Evolutionary conservation across 1,140 invertebrate species (phyloP).

Genomic region (Octopus bimaculoides): DNA sequence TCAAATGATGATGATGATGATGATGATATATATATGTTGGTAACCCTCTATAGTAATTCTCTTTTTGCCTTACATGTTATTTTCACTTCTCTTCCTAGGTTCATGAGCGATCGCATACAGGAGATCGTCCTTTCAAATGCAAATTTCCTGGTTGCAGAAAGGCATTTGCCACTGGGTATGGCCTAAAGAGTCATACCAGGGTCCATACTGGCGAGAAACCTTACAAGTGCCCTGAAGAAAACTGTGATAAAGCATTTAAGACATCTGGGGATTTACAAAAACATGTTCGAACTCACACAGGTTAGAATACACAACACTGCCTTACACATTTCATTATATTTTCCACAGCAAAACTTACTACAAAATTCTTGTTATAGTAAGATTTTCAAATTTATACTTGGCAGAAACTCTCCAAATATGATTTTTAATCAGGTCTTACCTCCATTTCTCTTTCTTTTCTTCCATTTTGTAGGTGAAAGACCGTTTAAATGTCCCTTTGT

Average conservation of each 20-base stretch:
- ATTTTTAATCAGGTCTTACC: too few relatives aligned
- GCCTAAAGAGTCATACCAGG: slow-evolving; percentile 67
- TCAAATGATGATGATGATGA: too few relatives aligned
- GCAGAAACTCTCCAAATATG: too few relatives aligned
- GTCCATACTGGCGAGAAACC: slow-evolving; percentile 72
- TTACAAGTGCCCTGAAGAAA: slow-evolving; percentile 64
- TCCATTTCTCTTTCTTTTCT: neutral
- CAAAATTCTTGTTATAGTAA: neutral
- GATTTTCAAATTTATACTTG: neutral
- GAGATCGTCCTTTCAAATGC: slow-evolving; percentile 70
- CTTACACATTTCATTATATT: neutral
- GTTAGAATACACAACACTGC: slow-evolving; percentile 42
- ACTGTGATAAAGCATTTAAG: slow-evolving; percentile 67
- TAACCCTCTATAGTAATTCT: too few relatives aligned
- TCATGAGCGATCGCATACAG: slow-evolving; percentile 71
- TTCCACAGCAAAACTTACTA: neutral
- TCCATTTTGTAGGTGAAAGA: slow-evolving; percentile 60
- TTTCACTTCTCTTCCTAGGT: slow-evolving; percentile 60
- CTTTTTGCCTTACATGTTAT: neutral
- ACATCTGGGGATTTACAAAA: slow-evolving; percentile 72
- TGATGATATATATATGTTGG: too few relatives aligned
- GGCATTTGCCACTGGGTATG: slow-evolving; percentile 70
- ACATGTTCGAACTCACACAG: slow-evolving; percentile 70
- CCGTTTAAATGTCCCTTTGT: slow-evolving; percentile 68
- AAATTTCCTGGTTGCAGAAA: slow-evolving; percentile 64